phyloP scores from a whole-genome alignment of 2,888 invertebrate species.

The Drosophila melanocephala region DNA sequence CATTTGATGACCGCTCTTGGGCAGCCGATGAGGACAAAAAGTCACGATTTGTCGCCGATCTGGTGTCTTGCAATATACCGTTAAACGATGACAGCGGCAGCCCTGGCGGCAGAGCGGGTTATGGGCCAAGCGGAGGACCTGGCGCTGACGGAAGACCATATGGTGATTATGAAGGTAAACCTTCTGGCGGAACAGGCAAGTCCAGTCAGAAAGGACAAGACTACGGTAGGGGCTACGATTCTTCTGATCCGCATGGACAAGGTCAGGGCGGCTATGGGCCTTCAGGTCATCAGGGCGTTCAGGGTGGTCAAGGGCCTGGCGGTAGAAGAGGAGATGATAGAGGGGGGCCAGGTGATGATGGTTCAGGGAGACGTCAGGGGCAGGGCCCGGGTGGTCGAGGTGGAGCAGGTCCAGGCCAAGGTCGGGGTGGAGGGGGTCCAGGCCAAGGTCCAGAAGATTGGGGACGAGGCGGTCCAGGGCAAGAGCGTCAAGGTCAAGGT shows the following conservation, averaged over 20 bases:
- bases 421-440: neutral
- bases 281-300: conserved; percentile 3
- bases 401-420: conserved; percentile 10
- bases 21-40: conserved; percentile 74
- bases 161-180: conserved; percentile 2
- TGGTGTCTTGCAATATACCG: conserved; percentile 77
- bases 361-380: neutral
- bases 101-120: conserved; percentile 16
- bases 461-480: neutral
- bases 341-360: neutral
- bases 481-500: neutral
- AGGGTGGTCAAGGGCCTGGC: neutral
- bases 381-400: neutral
- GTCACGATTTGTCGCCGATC: conserved; percentile 81
- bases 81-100: conserved; percentile 28
- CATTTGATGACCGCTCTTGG: conserved; percentile 83
- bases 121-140: conserved; percentile 10
- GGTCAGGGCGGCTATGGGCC: neutral
- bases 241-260: neutral
- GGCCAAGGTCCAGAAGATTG: neutral
- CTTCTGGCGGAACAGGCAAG: neutral
- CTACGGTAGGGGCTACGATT: neutral
- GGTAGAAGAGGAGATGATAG: neutral
- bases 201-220: conserved; percentile 11
- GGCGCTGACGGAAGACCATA: conserved; percentile 10